These are phyloP conservation scores for Montipora foliosa DNA, from an alignment of 64 coral and sea anemone genomes.

Conservation along the genomic window DNA sequence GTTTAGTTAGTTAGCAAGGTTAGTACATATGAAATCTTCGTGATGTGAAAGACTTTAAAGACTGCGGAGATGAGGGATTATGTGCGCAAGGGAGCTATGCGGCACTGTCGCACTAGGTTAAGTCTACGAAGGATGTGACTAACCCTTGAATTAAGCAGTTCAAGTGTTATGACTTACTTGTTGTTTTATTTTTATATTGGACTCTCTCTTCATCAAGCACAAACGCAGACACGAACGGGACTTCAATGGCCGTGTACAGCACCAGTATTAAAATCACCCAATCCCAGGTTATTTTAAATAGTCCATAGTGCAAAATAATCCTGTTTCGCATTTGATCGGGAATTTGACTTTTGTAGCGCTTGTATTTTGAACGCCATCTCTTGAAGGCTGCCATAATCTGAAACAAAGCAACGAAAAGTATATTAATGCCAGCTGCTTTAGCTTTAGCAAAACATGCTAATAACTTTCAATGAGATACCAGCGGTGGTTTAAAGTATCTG, in stretches of 20 bases:
- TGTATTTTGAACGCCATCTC: slow-evolving; percentile 88
- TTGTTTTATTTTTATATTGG: background rate
- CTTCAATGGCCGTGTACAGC: slow-evolving; percentile 96
- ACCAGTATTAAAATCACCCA: slow-evolving; percentile 93
- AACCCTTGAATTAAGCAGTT: background rate
- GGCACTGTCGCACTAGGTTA: too few relatives aligned
- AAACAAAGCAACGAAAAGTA: background rate
- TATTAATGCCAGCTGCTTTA: background rate
- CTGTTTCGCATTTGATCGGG: slow-evolving; percentile 92
- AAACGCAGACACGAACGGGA: slow-evolving; percentile 89
- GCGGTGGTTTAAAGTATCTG: background rate
- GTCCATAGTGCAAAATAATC: slow-evolving; percentile 96
- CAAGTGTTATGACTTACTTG: background rate
- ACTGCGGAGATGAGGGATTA: too few relatives aligned
- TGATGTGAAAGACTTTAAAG: too few relatives aligned
- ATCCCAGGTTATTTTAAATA: slow-evolving; percentile 99
- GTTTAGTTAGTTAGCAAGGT: too few relatives aligned
- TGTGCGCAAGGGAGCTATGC: too few relatives aligned
- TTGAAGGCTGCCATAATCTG: slow-evolving; percentile 95
- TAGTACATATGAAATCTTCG: too few relatives aligned
- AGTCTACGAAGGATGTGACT: too few relatives aligned
- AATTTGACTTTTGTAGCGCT: slow-evolving; percentile 91
- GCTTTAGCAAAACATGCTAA: background rate
- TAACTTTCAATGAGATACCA: background rate
- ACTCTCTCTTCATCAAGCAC: slow-evolving; percentile 38